These are phyloP conservation scores for Stigmatopora nigra DNA, from an alignment of 2,113 vertebrate genomes.

Conservation along the genomic window DNA sequence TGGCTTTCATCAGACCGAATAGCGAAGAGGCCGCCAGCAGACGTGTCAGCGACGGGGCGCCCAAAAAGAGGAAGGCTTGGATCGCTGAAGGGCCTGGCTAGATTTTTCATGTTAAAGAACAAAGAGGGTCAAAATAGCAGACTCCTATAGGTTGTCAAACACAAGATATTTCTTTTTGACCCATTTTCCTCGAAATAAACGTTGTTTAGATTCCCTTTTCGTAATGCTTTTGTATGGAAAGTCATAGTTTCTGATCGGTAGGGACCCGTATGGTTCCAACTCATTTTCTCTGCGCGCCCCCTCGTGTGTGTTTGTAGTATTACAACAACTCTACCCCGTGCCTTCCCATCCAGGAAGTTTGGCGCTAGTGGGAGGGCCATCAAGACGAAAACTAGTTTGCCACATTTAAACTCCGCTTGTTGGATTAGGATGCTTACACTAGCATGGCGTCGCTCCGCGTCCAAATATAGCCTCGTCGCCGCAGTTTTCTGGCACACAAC, in stretches of 20 bases:
- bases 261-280: too few relatives aligned
- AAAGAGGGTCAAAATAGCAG: conserved; percentile 13
- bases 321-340: conserved; percentile 5
- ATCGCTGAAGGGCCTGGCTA: conserved; percentile 45
- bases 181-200: neutral
- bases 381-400: conserved; percentile 3
- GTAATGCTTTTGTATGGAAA: too few relatives aligned
- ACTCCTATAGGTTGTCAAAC: neutral
- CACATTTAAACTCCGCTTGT: neutral
- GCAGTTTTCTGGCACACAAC: conserved; percentile 4
- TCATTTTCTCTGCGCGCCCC: conserved; percentile 8
- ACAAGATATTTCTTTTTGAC: neutral
- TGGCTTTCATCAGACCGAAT: conserved; percentile 39
- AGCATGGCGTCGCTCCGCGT: conserved; percentile 37
- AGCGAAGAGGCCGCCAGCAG: conserved; percentile 59
- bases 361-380: neutral
- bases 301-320: conserved; percentile 20
- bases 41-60: conserved; percentile 37
- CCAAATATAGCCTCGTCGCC: conserved; percentile 24
- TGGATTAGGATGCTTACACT: conserved; percentile 61
- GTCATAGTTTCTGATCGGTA: too few relatives aligned
- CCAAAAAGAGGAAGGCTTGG: conserved; percentile 74
- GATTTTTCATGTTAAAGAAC: conserved; percentile 2
- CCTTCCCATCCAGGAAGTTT: conserved; percentile 16
- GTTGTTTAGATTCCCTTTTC: too few relatives aligned